Evolutionary conservation across 2,888 invertebrate genomes (phyloP), one percentile per base, ranked within the genome.

Genomic region (Erebia ligea): DNA sequence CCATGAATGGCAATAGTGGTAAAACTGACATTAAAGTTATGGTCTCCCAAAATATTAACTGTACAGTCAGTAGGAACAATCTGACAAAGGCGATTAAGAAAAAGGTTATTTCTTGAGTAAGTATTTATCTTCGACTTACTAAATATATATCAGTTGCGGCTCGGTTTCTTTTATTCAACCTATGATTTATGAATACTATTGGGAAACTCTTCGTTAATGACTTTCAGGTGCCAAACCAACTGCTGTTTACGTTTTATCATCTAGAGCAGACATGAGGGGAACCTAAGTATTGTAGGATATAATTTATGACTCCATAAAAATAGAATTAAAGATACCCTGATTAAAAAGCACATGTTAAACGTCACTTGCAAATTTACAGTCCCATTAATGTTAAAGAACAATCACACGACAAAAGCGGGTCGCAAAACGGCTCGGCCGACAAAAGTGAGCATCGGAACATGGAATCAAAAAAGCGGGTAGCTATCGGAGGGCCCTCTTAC

Each of bases 391-490:
- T 34, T 68, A 82, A 34, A 84, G 84, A 84, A 83, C 79, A 86
- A 86, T 86, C 79, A 83, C 82, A 82, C 84, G 84, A 86, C 79
- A 83, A 78, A 80, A 82, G 79, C 80, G 79, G 81, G 80, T 84
- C 84, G 86, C 86, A 84, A 89, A 87, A 85, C 83, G 83, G 81
- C 76, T 80, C 82, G 85, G 82, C 82, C 79, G 76, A 88, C 85
- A 90, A 90, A 89, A 89, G 80, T 77, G 82, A 82, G 81, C 83
- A 84, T 82, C 81, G 81, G 81, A 84, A 84, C 79, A 79, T 84
- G 80, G 78, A 84, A 80, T 83, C 86, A 84, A 87, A 90, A 91
- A 91, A 90, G 88, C 90, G 89, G 88, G 91, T 90, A 91, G 92
- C 91, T 87, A 90, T 88, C 89, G 86, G 77, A 80, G 80, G 73